Conservation (phyloP, 2,888 invertebrate genomes). For the Luffia ferchaultella region DNA sequence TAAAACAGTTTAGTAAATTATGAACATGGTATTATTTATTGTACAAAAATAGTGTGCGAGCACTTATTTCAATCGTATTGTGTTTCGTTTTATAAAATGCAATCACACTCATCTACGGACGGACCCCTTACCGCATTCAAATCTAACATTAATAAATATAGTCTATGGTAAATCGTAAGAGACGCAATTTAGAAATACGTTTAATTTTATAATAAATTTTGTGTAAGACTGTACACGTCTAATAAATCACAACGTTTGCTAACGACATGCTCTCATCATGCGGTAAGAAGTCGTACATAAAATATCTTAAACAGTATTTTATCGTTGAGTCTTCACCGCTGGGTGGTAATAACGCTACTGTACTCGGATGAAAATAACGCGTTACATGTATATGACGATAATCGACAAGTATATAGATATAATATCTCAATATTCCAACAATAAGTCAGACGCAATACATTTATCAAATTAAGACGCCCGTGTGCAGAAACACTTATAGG, state of each 20-base stretch:
- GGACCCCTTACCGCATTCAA: slow-evolving; percentile 1
- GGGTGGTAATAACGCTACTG: no score
- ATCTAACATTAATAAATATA: not conserved
- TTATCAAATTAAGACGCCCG: no score
- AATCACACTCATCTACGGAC: slow-evolving; percentile 40
- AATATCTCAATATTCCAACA: no score
- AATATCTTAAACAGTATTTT: not conserved
- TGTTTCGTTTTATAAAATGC: slow-evolving; percentile 50
- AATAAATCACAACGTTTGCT: no score
- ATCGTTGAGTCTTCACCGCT: not conserved
- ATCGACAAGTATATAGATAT: no score
- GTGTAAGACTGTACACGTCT: no score
- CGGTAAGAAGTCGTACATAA: not conserved
- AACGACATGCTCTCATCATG: not conserved
- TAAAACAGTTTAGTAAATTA: slow-evolving; percentile 49
- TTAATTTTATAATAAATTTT: not conserved
- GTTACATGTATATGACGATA: no score
- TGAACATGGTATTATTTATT: slow-evolving; percentile 61
- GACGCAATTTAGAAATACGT: not conserved
- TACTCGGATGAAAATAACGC: no score
- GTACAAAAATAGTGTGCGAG: slow-evolving; percentile 67
- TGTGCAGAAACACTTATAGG: no score
- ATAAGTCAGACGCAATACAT: no score
- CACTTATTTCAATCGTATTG: slow-evolving; percentile 56
- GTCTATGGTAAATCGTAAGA: no score